Percentiles rank a stretch among this genome's conserved stretches.
Conservation (phyloP, 1,140 invertebrate species). For the Pollicipes pollicipes region DNA sequence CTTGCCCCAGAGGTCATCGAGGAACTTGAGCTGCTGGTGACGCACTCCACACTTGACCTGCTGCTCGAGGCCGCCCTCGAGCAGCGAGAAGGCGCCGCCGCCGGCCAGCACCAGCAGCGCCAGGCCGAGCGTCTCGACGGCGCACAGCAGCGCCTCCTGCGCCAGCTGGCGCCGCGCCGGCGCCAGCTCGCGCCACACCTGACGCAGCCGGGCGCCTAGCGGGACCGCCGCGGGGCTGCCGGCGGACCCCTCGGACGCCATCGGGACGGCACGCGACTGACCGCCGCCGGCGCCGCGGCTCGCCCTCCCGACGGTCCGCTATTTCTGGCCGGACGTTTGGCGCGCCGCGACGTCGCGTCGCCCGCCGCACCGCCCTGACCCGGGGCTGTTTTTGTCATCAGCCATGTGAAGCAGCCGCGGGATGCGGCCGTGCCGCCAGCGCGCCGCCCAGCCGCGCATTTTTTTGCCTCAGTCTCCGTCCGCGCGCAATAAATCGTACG, state of each 20-base stretch:
- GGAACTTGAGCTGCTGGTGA: conserved; percentile 62
- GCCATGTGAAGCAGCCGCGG: too few relatives aligned
- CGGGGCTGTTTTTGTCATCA: too few relatives aligned
- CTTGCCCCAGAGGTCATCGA: conserved; percentile 50
- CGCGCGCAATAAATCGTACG: too few relatives aligned
- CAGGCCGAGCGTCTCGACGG: conserved; percentile 6
- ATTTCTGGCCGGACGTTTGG: not conserved
- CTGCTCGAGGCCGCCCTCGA: conserved; percentile 16
- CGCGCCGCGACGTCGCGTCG: too few relatives aligned
- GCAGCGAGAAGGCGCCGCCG: conserved; percentile 8
- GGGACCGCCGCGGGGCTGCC: conserved; percentile 7
- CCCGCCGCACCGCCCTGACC: too few relatives aligned
- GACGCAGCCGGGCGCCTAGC: conserved; percentile 8
- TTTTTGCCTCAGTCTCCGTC: too few relatives aligned
- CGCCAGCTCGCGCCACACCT: conserved; percentile 13
- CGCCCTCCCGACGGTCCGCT: not conserved
- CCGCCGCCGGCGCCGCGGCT: not conserved
- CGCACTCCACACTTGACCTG: conserved; percentile 57
- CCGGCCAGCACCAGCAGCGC: conserved; percentile 13
- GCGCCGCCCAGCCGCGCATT: too few relatives aligned
- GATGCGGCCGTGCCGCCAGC: too few relatives aligned
- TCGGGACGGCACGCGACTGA: not conserved
- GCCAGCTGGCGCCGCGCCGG: conserved; percentile 9
- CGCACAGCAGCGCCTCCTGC: conserved; percentile 12
- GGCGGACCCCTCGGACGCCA: not conserved